Evolutionary conservation across 2,113 vertebrate species (phyloP).

Genomic region (Apodemus speciosus): DNA sequence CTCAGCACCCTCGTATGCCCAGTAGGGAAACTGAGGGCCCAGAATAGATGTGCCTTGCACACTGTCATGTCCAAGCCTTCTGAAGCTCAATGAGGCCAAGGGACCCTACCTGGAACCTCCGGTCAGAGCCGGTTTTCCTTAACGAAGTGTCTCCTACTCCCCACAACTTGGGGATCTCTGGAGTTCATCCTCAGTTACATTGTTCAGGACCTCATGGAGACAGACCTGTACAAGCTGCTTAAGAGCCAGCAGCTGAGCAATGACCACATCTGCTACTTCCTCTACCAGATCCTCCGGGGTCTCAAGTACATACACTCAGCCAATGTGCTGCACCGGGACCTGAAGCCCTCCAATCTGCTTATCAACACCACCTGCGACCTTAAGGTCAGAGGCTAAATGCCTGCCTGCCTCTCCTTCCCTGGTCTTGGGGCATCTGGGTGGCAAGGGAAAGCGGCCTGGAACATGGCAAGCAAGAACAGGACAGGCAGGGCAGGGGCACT

Average conservation of each 20-base stretch:
- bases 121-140: slow-evolving; percentile 63
- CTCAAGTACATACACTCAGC: slow-evolving; percentile 95
- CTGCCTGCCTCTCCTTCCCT: background rate
- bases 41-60: background rate
- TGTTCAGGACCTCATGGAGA: slow-evolving; percentile 95
- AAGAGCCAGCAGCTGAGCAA: slow-evolving; percentile 94
- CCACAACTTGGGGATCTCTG: slow-evolving; percentile 48
- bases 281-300: slow-evolving; percentile 93
- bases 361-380: slow-evolving; percentile 96
- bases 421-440: background rate
- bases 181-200: slow-evolving; percentile 87
- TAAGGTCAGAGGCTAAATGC: slow-evolving; percentile 84
- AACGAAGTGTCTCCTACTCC: slow-evolving; percentile 22
- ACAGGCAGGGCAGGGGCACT: accelerated
- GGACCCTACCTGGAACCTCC: background rate
- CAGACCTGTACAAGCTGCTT: slow-evolving; percentile 93
- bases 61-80: background rate
- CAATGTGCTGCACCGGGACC: slow-evolving; percentile 93
- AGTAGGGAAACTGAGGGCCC: slow-evolving; percentile 1
- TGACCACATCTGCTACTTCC: slow-evolving; percentile 94
- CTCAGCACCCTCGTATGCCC: background rate
- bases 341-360: slow-evolving; percentile 94
- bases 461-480: background rate
- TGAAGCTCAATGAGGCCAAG: background rate
- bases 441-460: background rate